Evolutionary conservation across 2,113 vertebrate species (phyloP).

Genomic region (Pterocles burchelli): DNA sequence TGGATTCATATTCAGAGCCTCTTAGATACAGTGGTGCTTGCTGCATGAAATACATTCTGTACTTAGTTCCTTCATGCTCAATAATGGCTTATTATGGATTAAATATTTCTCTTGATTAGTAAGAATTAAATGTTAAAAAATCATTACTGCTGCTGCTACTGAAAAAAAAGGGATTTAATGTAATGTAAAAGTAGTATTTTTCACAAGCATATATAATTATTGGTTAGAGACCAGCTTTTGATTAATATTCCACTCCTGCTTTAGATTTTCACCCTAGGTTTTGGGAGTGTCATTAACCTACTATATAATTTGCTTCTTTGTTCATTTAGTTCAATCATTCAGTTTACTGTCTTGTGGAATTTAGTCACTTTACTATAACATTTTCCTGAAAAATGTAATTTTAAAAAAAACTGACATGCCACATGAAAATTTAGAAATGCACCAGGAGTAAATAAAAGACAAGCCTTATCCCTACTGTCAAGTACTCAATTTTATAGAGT

Average conservation of each 20-base stretch:
- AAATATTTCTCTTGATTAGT: not conserved
- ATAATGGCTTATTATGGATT: not conserved
- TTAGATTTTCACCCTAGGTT: slow-evolving; percentile 59
- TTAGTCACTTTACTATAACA: slow-evolving; percentile 28
- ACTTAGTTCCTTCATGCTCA: not conserved
- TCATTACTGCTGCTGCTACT: not conserved
- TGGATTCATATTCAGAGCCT: not conserved
- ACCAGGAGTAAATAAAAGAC: slow-evolving; percentile 33
- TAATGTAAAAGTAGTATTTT: slow-evolving; percentile 14
- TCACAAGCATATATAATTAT: slow-evolving; percentile 30
- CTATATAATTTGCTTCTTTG: slow-evolving; percentile 61
- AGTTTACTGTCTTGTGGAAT: slow-evolving; percentile 32
- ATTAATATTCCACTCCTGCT: slow-evolving; percentile 51
- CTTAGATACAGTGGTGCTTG: not conserved
- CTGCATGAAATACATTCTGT: not conserved
- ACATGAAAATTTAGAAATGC: not conserved
- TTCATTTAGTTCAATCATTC: slow-evolving; percentile 46
- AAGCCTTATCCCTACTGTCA: not conserved
- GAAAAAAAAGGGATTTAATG: not conserved
- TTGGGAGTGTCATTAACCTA: slow-evolving; percentile 41
- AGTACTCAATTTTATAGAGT: not conserved
- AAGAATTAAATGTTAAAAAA: not conserved
- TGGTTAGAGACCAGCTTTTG: slow-evolving; percentile 49
- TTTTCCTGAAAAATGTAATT: slow-evolving; percentile 25
- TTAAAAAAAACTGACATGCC: not conserved